These are phyloP conservation scores for Xiphorhynchus elegans DNA, from an alignment of 2,113 vertebrate species.

Conservation along the genomic window DNA sequence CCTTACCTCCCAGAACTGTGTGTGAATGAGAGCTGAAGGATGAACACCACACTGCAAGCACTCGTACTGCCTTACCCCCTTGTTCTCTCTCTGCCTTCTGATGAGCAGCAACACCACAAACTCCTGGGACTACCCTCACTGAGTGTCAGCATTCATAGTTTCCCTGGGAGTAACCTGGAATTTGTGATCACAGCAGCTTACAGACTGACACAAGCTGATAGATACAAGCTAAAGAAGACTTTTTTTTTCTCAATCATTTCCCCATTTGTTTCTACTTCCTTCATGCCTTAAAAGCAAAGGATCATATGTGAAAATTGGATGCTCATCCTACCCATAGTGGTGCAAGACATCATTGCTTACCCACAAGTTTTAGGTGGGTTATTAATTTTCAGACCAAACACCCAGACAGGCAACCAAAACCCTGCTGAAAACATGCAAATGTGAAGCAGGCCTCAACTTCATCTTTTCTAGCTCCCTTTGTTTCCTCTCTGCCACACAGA, in stretches of 20 bases:
- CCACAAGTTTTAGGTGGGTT: neutral
- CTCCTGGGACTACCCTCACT: neutral
- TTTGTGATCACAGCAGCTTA: neutral
- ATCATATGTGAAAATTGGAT: neutral
- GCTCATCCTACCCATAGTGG: neutral
- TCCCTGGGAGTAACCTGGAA: neutral
- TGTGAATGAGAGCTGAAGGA: neutral
- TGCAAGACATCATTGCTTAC: neutral
- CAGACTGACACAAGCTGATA: neutral
- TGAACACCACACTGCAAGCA: neutral
- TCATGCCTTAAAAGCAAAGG: neutral
- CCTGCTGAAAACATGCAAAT: neutral
- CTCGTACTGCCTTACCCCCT: fast-evolving
- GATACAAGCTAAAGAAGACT: neutral
- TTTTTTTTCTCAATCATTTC: neutral
- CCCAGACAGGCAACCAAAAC: neutral
- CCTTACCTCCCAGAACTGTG: neutral
- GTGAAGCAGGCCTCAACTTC: neutral
- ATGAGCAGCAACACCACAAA: neutral
- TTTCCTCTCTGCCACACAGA: neutral
- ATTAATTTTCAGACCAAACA: neutral
- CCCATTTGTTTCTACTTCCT: neutral
- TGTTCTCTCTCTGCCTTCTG: neutral
- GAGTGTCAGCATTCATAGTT: neutral
- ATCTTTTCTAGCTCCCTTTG: neutral